phyloP scores from a whole-genome alignment of 2,888 invertebrate genomes.

The Napeogenes inachia region DNA sequence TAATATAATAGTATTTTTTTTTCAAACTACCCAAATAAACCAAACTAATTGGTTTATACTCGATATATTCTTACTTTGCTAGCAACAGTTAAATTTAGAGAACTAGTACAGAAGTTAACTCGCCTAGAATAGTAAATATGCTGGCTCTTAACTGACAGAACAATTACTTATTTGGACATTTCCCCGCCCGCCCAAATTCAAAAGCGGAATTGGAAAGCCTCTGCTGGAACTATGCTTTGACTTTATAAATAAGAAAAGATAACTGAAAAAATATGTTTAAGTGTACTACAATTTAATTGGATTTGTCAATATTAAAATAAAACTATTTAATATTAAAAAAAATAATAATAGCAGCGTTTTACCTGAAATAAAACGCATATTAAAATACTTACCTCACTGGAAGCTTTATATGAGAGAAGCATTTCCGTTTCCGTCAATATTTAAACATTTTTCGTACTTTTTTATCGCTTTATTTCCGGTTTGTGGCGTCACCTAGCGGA shows the following conservation, averaged over 20 bases:
- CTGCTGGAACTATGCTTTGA: constrained; percentile 18
- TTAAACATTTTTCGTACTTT: too few species aligned
- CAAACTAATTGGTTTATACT: too few species aligned
- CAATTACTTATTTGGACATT: constrained; percentile 74
- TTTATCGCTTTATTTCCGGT: too few species aligned
- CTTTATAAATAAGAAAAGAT: constrained; percentile 6
- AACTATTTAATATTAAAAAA: too few species aligned
- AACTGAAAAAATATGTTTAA: background rate
- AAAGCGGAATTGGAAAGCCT: constrained; percentile 59
- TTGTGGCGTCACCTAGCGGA: too few species aligned
- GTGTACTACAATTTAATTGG: background rate
- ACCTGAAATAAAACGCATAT: too few species aligned
- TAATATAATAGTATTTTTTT: too few species aligned
- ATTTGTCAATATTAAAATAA: background rate
- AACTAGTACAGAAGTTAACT: background rate
- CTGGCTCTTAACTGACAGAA: constrained; percentile 64
- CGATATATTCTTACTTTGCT: background rate
- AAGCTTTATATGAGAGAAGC: too few species aligned
- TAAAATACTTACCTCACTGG: too few species aligned
- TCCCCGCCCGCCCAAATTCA: constrained; percentile 65
- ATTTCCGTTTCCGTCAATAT: too few species aligned
- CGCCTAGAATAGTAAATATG: constrained; percentile 12
- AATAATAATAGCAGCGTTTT: too few species aligned
- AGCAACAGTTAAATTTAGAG: background rate
- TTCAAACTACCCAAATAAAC: too few species aligned